Percentiles rank a stretch among this genome's conserved stretches.
Conservation (phyloP, 2,888 invertebrate genomes). For the Drosophila tripunctata region DNA sequence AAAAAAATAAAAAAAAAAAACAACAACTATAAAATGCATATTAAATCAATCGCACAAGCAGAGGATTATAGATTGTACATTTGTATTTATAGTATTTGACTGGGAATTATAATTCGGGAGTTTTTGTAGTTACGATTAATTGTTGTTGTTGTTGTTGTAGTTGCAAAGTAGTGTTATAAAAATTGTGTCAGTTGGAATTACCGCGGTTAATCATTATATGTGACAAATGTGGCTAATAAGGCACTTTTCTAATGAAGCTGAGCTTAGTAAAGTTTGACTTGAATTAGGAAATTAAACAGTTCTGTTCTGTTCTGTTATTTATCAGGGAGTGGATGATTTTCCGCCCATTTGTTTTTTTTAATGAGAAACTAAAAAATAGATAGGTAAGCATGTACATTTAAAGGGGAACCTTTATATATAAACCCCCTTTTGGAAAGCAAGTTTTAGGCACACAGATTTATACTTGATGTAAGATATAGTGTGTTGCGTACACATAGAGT, state of each 20-base stretch:
- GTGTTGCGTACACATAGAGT: constrained; percentile 44
- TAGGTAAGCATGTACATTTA: background rate
- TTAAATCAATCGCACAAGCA: constrained; percentile 31
- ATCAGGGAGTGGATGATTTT: too few species aligned
- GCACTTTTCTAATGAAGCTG: too few species aligned
- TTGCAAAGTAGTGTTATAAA: too few species aligned
- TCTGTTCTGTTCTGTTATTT: too few species aligned
- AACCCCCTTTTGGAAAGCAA: constrained; percentile 51
- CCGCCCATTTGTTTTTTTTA: too few species aligned
- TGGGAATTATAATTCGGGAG: constrained; percentile 15
- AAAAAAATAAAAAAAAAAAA: constrained; percentile 6
- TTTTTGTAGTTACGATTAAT: constrained; percentile 15
- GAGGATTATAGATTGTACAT: constrained; percentile 14
- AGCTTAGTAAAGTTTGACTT: too few species aligned
- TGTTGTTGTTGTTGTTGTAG: too few species aligned
- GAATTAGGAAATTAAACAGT: too few species aligned
- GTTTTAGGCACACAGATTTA: constrained; percentile 55
- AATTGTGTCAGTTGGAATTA: too few species aligned
- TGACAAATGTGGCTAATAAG: too few species aligned
- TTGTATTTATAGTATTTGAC: background rate
- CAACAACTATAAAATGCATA: constrained; percentile 19
- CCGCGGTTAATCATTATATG: too few species aligned
- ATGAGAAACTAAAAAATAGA: too few species aligned
- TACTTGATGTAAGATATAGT: constrained; percentile 21
- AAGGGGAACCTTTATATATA: constrained; percentile 7